These are phyloP conservation scores for Limonius californicus DNA, from an alignment of 1,140 invertebrate species.

Conservation along the genomic window DNA sequence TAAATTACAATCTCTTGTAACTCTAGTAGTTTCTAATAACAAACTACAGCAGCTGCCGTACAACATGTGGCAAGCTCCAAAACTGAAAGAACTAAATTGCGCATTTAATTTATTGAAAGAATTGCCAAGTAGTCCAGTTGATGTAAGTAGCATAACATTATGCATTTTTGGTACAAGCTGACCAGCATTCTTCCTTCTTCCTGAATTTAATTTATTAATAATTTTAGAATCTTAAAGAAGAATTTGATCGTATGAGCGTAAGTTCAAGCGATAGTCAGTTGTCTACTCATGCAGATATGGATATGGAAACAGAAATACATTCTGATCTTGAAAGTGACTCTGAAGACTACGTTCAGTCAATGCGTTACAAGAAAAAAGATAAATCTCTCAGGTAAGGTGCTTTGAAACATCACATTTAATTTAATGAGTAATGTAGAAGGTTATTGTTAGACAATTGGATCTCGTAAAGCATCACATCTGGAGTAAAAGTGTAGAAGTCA, in stretches of 20 bases:
- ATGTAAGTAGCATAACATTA: constrained; percentile 35
- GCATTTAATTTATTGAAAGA: constrained; percentile 86
- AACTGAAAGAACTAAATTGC: constrained; percentile 84
- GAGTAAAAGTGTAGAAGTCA: constrained; percentile 65
- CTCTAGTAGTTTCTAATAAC: constrained; percentile 91
- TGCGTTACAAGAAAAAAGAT: constrained; percentile 43
- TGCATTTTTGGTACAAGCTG: neutral
- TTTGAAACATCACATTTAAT: too few relatives aligned
- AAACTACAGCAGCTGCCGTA: constrained; percentile 82
- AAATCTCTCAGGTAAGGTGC: constrained; percentile 40
- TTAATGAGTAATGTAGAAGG: neutral
- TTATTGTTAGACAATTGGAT: constrained; percentile 49
- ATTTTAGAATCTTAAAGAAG: constrained; percentile 34
- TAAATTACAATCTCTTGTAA: constrained; percentile 71
- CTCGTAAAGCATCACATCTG: constrained; percentile 68
- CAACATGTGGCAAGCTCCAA: constrained; percentile 86
- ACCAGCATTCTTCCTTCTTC: too few relatives aligned
- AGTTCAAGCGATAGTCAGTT: constrained; percentile 47
- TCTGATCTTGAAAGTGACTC: constrained; percentile 38
- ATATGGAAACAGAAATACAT: constrained; percentile 34
- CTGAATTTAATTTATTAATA: too few relatives aligned
- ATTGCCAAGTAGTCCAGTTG: constrained; percentile 60
- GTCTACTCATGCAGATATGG: constrained; percentile 41
- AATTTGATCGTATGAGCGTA: constrained; percentile 43
- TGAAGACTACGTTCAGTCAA: constrained; percentile 34